Evolutionary conservation across 2,113 vertebrate genomes (phyloP), one percentile per base, ranked within the genome.

Genomic region (Furnarius figulus): DNA sequence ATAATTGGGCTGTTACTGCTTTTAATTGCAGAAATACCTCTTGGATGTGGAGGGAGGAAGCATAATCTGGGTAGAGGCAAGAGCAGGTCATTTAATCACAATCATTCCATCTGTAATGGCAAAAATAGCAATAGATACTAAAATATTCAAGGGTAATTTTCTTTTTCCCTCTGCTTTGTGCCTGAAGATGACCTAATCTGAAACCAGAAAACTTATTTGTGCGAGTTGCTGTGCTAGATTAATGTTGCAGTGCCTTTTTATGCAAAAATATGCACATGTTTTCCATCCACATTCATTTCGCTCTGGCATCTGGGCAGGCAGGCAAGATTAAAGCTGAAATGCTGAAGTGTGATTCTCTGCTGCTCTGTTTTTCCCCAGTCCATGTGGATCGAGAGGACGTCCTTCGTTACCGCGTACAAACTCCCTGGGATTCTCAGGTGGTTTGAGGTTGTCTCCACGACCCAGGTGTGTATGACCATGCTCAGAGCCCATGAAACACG

Each of bases 361-460:
- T 77, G 30, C 46, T 80, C 1, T 88, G 44, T 82, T 66, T 90
- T 63, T 71, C 44, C 40, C 68, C 66, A 99, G 99, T 99, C 99
- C 0, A 99, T 99, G 99, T 99, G 99, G 99, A 99, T 99, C 66
- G 99, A 99, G 86, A 99, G 99, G 44, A 99, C 99, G 16, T 99
- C 99, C 10, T 99, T 99, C 95, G 73, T 98, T 81, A 99, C 99
- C 1, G 99, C 99, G 4, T 99, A 99, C 94, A 99, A 99, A 94
- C 98, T 99, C 4, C 99, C 99, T 0, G 99, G 99, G 39, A 99
- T 99, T 96, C 98, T 99, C 93, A 98, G 99, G 89, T 99, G 99
- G 99, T 99, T 99, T 75, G 99, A 99, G 92, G 99, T 99, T 28
- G 97, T 97, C 16, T 98, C 98, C 82, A 98, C 98, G 95, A 99